phyloP scores from a whole-genome alignment of 2,888 invertebrate genomes.

The Cyrtodaria siliqua region DNA sequence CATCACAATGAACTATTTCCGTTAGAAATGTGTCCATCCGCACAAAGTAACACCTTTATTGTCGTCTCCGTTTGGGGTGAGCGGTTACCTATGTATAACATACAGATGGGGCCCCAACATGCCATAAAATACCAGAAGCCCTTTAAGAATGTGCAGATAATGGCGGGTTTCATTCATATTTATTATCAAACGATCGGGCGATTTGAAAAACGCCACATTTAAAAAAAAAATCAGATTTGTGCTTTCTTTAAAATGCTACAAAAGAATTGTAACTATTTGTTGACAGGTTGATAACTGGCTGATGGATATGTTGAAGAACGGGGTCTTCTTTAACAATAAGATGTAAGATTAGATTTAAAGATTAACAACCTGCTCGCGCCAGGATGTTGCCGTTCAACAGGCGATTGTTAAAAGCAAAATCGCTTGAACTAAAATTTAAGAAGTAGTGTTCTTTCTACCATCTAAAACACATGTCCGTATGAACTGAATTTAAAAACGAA shows the following conservation, averaged over 20 bases:
- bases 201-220: background rate
- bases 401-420: slow-evolving; percentile 8
- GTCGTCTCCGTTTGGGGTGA: background rate
- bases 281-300: too few relatives aligned
- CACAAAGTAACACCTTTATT: background rate
- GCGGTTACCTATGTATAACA: slow-evolving; percentile 12
- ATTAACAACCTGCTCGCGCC: background rate
- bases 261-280: slow-evolving; percentile 21
- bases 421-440: slow-evolving; percentile 5
- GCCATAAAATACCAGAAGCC: background rate
- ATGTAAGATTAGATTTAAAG: background rate
- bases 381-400: slow-evolving; percentile 5
- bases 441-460: slow-evolving; percentile 13
- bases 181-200: slow-evolving; percentile 20
- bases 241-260: slow-evolving; percentile 19
- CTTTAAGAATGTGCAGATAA: slow-evolving; percentile 27
- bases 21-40: slow-evolving; percentile 24
- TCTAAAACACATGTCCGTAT: slow-evolving; percentile 29
- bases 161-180: slow-evolving; percentile 32
- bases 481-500: slow-evolving; percentile 9
- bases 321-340: background rate
- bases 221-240: background rate
- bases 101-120: slow-evolving; percentile 11
- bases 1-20: slow-evolving; percentile 5
- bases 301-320: too few relatives aligned